A percentile compares a stretch with the other conserved stretches of the same genome.
These are phyloP conservation scores for Luffia ferchaultella DNA, from an alignment of 2,888 invertebrate genomes.

Conservation along the genomic window DNA sequence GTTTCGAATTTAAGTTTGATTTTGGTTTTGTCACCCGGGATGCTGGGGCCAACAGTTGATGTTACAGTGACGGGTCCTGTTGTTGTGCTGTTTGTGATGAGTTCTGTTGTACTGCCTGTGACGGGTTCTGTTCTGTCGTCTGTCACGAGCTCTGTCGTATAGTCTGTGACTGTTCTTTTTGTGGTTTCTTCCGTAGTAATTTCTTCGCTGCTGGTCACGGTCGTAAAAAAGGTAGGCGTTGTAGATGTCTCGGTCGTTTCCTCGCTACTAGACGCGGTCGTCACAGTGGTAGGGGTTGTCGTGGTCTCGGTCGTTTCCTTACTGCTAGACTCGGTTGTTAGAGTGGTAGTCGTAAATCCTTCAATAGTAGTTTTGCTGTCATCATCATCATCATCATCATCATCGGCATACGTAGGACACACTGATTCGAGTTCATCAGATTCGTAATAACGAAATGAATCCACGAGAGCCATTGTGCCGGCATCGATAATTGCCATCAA, in stretches of 20 bases:
- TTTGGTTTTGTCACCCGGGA: too few relatives aligned
- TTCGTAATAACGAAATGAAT: constrained; percentile 34
- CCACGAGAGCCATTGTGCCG: constrained; percentile 24
- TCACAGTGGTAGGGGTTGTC: constrained; percentile 2
- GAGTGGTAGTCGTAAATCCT: constrained; percentile 1
- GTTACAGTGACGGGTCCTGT: neutral
- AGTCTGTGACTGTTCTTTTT: neutral
- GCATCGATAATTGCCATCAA: constrained; percentile 21
- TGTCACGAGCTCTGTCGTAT: neutral
- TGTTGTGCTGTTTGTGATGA: too few relatives aligned
- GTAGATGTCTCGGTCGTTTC: neutral
- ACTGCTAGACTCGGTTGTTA: constrained; percentile 7
- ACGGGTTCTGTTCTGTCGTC: neutral
- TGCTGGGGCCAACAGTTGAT: too few relatives aligned
- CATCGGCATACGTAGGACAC: constrained; percentile 25
- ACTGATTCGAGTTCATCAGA: constrained; percentile 19
- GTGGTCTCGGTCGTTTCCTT: constrained; percentile 9
- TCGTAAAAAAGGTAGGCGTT: neutral
- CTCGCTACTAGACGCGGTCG: neutral
- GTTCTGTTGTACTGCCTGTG: constrained; percentile 1
- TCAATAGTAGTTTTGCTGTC: constrained; percentile 2
- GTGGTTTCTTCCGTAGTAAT: constrained; percentile 1
- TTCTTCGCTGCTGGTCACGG: neutral
- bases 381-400: neutral
- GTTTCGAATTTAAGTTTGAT: too few relatives aligned